These are phyloP conservation scores for Eira barbara DNA, from an alignment of 2,113 vertebrate species.

Conservation along the genomic window DNA sequence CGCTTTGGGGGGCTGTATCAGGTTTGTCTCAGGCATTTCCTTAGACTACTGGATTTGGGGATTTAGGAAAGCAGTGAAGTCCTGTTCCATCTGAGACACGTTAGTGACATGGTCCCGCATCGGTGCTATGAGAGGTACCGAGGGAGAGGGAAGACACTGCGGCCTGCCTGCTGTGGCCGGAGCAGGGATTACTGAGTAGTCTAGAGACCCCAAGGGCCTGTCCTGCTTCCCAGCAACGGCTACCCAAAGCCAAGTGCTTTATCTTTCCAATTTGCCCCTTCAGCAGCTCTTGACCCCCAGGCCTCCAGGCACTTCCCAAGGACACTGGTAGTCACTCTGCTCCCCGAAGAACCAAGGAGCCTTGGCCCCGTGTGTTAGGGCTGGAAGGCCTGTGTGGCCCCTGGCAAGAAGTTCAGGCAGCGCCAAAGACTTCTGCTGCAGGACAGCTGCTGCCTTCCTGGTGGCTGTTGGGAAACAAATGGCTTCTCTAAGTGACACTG, in stretches of 20 bases:
- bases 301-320: background rate
- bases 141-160: background rate
- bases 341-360: background rate
- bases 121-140: fast-evolving
- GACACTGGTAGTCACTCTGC: background rate
- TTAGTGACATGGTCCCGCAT: background rate
- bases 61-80: background rate
- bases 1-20: background rate
- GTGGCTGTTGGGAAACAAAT: constrained; percentile 57
- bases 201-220: background rate
- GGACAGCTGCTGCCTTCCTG: background rate
- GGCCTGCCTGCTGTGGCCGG: background rate
- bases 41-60: background rate
- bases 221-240: background rate
- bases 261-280: background rate
- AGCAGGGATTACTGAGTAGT: background rate
- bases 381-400: background rate
- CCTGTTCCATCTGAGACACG: background rate
- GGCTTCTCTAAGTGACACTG: constrained; percentile 19
- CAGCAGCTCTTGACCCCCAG: background rate
- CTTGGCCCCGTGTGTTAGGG: background rate
- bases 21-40: background rate
- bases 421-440: background rate
- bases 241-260: background rate
- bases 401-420: background rate